A percentile compares a stretch with the other conserved stretches of the same genome.
Evolutionary conservation across 2,113 vertebrate species (phyloP).

Genomic region (Dermatemys mawii): DNA sequence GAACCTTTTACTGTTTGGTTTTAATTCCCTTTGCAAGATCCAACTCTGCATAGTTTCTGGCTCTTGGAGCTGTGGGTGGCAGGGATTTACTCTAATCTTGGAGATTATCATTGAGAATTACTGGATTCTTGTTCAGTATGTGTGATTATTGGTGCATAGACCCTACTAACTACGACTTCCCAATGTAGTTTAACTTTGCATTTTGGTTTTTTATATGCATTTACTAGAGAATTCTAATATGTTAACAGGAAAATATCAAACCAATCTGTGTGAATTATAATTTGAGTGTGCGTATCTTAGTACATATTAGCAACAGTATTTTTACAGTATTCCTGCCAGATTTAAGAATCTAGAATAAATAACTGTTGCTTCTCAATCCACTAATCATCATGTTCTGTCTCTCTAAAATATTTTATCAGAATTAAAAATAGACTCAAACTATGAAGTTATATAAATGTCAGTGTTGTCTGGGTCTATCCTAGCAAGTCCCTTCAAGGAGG

Average conservation of each 20-base stretch:
- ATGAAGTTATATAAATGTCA: background rate
- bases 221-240: conserved; percentile 12
- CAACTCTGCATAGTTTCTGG: too few species aligned
- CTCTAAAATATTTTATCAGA: background rate
- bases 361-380: background rate
- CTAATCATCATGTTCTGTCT: background rate
- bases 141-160: background rate
- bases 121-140: background rate
- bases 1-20: too few species aligned
- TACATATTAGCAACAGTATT: background rate
- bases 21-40: too few species aligned
- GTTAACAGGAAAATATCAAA: background rate
- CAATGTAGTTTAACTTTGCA: background rate
- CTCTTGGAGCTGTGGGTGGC: too few species aligned
- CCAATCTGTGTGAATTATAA: background rate
- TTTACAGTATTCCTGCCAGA: background rate
- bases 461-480: background rate
- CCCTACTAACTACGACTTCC: background rate
- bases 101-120: background rate
- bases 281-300: background rate
- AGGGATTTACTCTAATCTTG: too few species aligned
- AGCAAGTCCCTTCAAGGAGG: too few species aligned
- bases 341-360: background rate
- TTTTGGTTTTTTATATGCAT: background rate
- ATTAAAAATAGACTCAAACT: background rate